A percentile compares a stretch with the other conserved stretches of the same genome.
Evolutionary conservation across 1,140 invertebrate genomes (phyloP).

Genomic region (Caligus rogercresseyi): DNA sequence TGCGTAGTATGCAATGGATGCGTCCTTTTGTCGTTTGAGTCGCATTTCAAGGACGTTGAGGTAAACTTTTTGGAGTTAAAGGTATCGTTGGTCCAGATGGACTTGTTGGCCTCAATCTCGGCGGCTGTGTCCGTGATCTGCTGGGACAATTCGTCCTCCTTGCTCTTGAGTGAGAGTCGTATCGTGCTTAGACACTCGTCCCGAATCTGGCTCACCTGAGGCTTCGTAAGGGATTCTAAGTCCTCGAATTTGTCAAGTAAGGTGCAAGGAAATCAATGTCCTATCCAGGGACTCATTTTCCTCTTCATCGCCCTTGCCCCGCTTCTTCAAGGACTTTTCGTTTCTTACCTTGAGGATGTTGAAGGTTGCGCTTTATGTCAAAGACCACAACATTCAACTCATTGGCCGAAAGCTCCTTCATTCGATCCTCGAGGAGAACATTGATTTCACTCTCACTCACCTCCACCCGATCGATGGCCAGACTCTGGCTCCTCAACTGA

Average conservation of each 20-base stretch:
- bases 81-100: not conserved
- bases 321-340: not conserved
- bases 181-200: constrained; percentile 8
- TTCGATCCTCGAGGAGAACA: constrained; percentile 1
- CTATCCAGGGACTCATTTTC: not conserved
- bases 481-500: not conserved
- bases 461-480: not conserved
- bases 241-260: constrained; percentile 2
- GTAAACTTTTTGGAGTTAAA: constrained; percentile 12
- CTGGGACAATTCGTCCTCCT: not conserved
- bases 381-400: constrained; percentile 9
- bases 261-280: constrained; percentile 9
- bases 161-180: not conserved
- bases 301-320: not conserved
- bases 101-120: not conserved
- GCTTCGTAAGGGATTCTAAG: not conserved
- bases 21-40: not conserved
- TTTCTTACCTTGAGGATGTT: not conserved
- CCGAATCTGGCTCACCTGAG: constrained; percentile 5
- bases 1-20: not conserved
- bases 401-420: constrained; percentile 14
- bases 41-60: constrained; percentile 9
- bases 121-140: not conserved
- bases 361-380: not conserved
- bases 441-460: not conserved